Evolutionary conservation across 2,797 vertebrate species (phyloP), one percentile per base, ranked within the genome.

Genomic region (Chiropotes sagulatus): DNA sequence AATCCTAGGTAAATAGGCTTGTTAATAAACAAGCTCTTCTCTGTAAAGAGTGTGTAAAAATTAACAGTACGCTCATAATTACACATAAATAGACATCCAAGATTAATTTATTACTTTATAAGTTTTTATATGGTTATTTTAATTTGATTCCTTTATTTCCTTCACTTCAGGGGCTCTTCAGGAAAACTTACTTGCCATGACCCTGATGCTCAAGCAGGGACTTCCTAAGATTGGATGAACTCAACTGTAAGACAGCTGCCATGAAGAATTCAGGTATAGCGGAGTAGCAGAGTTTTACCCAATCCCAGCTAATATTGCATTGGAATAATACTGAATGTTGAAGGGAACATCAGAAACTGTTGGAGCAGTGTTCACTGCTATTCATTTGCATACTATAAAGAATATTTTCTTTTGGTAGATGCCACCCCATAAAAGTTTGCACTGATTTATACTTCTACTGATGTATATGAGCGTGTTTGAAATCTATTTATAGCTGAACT

Each of bases 401-500:
- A 80, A 82, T 70, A 95, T 94, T 97, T 92, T 98, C 64, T 50
- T 90, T 80, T 93, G 61, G 54, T 64, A 67, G 93, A 83, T 41
- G 33, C 67, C 90, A 64, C 82, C 70, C 0, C 28, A 72, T 20
- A 82, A 78, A 81, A 75, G 10, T 41, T 33, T 86, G 22, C 8
- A 26, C 26, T 79, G 64, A 90, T 41, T 90, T 86, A 61, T 54
- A 67, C 26, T 54, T 72, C 87, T 91, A 54, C 52, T 54, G 50
- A 50, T 46, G 15, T 46, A 44, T 2, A 76, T 64, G 17, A 67
- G 28, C 88, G 36, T n/a, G 15, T 88, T 58, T 83, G 36, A 87
- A 72, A 88, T 41, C 22, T 83, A 76, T 84, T 95, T 86, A 94
- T n/a, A 97, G 85, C 39, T 91, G 17, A 33, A 78, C 39, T 83